Base-by-base conservation (phyloP, 2,113 vertebrate genomes). In the Kobus ellipsiprymnus region DNA sequence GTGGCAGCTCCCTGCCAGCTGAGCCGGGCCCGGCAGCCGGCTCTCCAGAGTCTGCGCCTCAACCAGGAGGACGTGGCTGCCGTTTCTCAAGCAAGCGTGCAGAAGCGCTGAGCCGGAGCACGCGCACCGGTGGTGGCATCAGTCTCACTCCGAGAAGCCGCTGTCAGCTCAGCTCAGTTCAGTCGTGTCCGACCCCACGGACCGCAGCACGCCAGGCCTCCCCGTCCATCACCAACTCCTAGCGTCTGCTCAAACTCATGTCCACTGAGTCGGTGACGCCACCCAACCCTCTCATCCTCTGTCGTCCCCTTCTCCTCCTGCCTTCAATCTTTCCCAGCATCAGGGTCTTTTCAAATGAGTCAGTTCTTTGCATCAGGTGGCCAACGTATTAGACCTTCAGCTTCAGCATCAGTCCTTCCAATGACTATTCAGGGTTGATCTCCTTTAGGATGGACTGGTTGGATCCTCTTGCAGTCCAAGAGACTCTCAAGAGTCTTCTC, bases 71-170 rank as follows among this genome's bases (percentile, higher is more conserved):
- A 10, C 9, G 44, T 1, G 4, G 14, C n/a, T 33, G 57, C 71
- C 3, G 2, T 1, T 9, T 1, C n/a, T 16, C 6, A 12, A 33
- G 92, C 46, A 2, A 7, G 5, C 30, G 36, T 33, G n/a, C 44
- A 3, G 12, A 64, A 54, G 60, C 1, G 2, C 46, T 17, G 14
- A 84, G 80, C 27, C 6, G 3, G 71, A 54, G 71, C 71, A 3
- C 1, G 21, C 19, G 14, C 29, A 6, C 71, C 7, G 3, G 23
- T 3, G 23, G 23, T 0, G 11, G 36, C 25, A 0, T 2, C 40
- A 3, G 36, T 2, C 21, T 77, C 23, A 44, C 15, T 44, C 71
- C 27, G 71, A 27, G 71, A 44, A 1, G 40, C 21, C 27, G 23
- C 71, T 14, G n/a, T 6, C 67, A 40, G 67, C 0, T 13, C 67